Conservation (phyloP, 2,888 invertebrate species). For the Strigamia transsilvanica region DNA sequence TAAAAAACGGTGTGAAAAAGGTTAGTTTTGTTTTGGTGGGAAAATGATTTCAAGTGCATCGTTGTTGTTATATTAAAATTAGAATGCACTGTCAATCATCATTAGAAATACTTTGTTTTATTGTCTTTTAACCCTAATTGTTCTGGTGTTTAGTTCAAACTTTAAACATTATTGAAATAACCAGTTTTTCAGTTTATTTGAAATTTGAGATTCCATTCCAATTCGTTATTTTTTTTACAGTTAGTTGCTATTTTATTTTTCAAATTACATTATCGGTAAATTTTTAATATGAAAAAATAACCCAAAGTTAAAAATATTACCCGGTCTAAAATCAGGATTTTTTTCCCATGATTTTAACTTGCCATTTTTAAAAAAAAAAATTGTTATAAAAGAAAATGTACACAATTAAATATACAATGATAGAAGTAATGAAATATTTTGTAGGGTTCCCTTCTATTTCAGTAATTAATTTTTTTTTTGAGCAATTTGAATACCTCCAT, state of each 20-base stretch:
- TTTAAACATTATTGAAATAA: background rate
- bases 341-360: background rate
- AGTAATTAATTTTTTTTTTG: background rate
- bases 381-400: background rate
- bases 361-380: background rate
- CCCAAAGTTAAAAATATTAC: conserved; percentile 8
- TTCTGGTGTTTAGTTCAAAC: no score
- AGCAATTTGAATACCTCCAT: background rate
- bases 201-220: background rate
- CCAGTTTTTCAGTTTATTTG: background rate
- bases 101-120: background rate
- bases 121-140: no score
- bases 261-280: background rate
- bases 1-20: background rate
- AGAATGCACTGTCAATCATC: background rate
- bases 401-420: background rate
- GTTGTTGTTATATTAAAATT: background rate
- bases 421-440: background rate
- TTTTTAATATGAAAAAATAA: conserved; percentile 1
- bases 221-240: background rate
- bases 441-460: background rate
- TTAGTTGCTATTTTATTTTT: background rate
- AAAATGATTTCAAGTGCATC: background rate
- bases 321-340: background rate
- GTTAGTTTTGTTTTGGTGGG: background rate